phyloP scores from a whole-genome alignment of 2,797 vertebrate genomes.

The Cyprinella venusta region DNA sequence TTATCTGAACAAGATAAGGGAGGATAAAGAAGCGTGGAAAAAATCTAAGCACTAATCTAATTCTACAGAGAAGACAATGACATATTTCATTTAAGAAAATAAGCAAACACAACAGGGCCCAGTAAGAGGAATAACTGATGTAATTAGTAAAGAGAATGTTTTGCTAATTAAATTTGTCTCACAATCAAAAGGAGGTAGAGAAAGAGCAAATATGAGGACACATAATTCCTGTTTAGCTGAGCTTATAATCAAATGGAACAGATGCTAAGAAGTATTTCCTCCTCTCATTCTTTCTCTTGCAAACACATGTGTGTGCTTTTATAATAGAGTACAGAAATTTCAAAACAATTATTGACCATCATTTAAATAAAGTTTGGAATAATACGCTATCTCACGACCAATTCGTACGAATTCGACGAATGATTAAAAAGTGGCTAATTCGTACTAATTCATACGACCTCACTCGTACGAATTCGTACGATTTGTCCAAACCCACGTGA shows the following conservation, averaged over 20 bases:
- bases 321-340: neutral
- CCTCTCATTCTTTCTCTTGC: neutral
- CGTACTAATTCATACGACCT: too few species aligned
- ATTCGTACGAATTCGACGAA: too few species aligned
- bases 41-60: constrained; percentile 34
- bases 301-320: too few species aligned
- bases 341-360: neutral
- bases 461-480: too few species aligned
- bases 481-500: too few species aligned
- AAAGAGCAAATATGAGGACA: neutral
- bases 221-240: constrained; percentile 1
- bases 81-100: constrained; percentile 37
- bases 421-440: too few species aligned
- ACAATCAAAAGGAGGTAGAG: neutral
- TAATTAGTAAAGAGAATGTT: constrained; percentile 31
- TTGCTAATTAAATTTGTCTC: constrained; percentile 34
- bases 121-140: constrained; percentile 31
- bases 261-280: neutral
- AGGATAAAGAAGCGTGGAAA: constrained; percentile 5
- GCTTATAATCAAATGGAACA: neutral
- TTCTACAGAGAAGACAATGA: constrained; percentile 34
- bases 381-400: too few species aligned
- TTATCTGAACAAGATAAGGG: constrained; percentile 35
- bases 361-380: too few species aligned
- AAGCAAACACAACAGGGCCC: constrained; percentile 20